A percentile compares a stretch with the other conserved stretches of the same genome.
Conservation (phyloP, 2,888 invertebrate genomes). For the Pyrrhia umbra region DNA sequence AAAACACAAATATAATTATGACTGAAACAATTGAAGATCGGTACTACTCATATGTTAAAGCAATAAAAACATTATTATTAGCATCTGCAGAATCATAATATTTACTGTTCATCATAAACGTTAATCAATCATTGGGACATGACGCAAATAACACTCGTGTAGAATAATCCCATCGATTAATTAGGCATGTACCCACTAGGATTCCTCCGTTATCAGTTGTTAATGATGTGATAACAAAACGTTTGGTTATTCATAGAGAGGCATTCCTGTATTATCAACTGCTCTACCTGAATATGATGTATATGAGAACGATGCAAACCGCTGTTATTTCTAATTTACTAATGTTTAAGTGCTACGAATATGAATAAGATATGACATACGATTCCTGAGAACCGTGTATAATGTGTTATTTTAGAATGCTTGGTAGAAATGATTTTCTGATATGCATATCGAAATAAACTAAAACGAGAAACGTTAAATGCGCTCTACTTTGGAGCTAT, state of each 20-base stretch:
- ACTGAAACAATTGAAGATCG: not conserved
- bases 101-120: slow-evolving; percentile 53
- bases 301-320: slow-evolving; percentile 22
- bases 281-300: slow-evolving; percentile 26
- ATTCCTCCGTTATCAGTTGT: slow-evolving; percentile 59
- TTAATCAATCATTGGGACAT: slow-evolving; percentile 63
- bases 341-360: not conserved
- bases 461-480: slow-evolving; percentile 44
- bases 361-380: slow-evolving; percentile 10
- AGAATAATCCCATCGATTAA: slow-evolving; percentile 64
- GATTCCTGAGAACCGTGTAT: slow-evolving; percentile 2
- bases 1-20: too few relatives aligned
- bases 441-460: slow-evolving; percentile 57
- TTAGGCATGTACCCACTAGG: slow-evolving; percentile 58
- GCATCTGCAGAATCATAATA: slow-evolving; percentile 41
- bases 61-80: slow-evolving; percentile 51
- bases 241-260: slow-evolving; percentile 55
- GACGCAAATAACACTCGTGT: slow-evolving; percentile 61
- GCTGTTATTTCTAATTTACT: slow-evolving; percentile 2
- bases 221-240: slow-evolving; percentile 66
- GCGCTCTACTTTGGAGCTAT: slow-evolving; percentile 46
- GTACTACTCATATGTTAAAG: slow-evolving; percentile 10
- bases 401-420: slow-evolving; percentile 42
- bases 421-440: slow-evolving; percentile 52
- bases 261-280: slow-evolving; percentile 41